A percentile compares a stretch with the other conserved stretches of the same genome.
These are phyloP conservation scores for Rhincodon typus DNA, from an alignment of 2,797 vertebrate species.

Conservation along the genomic window DNA sequence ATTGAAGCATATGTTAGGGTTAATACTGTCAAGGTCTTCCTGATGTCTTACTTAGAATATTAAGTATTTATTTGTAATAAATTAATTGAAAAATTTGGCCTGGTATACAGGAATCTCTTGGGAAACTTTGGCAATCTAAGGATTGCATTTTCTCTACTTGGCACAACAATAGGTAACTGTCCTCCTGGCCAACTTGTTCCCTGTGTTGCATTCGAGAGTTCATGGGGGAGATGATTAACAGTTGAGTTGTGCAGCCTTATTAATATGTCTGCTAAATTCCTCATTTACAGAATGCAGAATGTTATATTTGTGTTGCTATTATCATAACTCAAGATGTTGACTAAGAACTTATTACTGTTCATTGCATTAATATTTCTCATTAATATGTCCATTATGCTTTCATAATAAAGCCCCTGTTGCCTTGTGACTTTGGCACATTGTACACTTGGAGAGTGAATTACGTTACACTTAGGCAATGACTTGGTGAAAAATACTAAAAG, in stretches of 20 bases:
- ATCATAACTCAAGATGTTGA: not conserved
- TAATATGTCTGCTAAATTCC: not conserved
- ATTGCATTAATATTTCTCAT: not conserved
- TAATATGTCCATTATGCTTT: not conserved
- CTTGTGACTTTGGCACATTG: not conserved
- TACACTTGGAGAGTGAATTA: not conserved
- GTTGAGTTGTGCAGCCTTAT: not conserved
- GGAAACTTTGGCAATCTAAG: not conserved
- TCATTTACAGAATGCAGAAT: not conserved
- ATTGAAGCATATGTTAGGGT: not conserved
- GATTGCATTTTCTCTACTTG: not conserved
- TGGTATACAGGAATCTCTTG: not conserved
- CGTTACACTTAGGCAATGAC: not conserved
- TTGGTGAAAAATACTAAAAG: too few relatives aligned
- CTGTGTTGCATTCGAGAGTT: not conserved
- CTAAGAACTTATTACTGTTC: not conserved
- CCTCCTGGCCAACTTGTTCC: not conserved
- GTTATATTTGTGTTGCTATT: not conserved
- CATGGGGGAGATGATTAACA: not conserved
- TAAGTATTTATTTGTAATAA: not conserved
- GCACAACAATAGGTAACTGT: not conserved
- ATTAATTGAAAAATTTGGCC: not conserved
- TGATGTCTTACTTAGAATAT: not conserved
- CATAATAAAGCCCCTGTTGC: not conserved
- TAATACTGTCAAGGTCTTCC: not conserved